phyloP scores from a whole-genome alignment of 2,888 invertebrate species.

The Cephus pulcher region DNA sequence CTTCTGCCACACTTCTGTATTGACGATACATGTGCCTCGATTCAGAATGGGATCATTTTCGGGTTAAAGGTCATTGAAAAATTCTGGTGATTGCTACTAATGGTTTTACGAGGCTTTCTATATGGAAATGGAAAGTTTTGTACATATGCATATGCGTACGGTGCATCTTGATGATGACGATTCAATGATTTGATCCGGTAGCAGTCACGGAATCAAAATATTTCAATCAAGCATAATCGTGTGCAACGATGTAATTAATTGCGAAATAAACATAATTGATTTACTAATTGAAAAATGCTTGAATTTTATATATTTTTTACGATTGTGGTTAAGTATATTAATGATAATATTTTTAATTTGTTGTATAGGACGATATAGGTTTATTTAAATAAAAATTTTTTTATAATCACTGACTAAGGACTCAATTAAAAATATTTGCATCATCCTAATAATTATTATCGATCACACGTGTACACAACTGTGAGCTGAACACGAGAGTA shows the following conservation, averaged over 20 bases:
- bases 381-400: not conserved
- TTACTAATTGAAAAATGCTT: not conserved
- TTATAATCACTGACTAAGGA: not conserved
- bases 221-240: not conserved
- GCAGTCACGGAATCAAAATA: not conserved
- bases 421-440: not conserved
- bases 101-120: conserved; percentile 24
- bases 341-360: not conserved
- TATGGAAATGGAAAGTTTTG: not conserved
- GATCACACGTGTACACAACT: not conserved
- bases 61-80: conserved; percentile 57
- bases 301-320: not conserved
- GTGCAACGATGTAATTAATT: not conserved
- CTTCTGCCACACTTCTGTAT: conserved; percentile 31
- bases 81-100: conserved; percentile 43
- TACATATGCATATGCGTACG: not conserved
- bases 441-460: not conserved
- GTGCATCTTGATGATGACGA: not conserved
- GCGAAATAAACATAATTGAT: not conserved
- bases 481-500: not conserved
- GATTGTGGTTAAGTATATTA: not conserved
- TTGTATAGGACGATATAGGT: not conserved
- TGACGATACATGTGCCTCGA: not conserved
- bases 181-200: conserved; percentile 35
- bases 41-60: conserved; percentile 42